phyloP scores from a whole-genome alignment of 2,797 vertebrate species.

The Somateria mollissima region DNA sequence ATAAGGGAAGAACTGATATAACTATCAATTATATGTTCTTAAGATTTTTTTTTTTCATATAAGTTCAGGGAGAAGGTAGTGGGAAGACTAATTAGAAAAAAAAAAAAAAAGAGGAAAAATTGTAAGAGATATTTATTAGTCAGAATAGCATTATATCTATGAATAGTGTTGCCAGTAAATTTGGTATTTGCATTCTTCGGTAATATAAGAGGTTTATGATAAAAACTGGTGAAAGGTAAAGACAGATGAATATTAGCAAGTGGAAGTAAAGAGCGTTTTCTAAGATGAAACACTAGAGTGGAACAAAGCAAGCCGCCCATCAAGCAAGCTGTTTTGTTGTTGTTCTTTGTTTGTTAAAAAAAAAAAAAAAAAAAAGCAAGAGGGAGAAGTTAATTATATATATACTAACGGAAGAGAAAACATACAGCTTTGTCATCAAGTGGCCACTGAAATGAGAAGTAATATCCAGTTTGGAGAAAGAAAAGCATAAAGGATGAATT shows the following conservation, averaged over 20 bases:
- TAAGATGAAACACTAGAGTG: neutral
- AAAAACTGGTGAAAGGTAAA: conserved; percentile 14
- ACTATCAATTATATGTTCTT: conserved; percentile 45
- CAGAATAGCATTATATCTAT: conserved; percentile 16
- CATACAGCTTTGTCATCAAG: neutral
- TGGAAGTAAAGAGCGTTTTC: neutral
- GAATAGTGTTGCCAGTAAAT: conserved; percentile 25
- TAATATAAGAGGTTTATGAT: neutral
- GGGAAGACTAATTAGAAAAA: conserved; percentile 65
- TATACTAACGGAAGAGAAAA: neutral
- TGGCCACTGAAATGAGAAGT: neutral
- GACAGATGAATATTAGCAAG: neutral
- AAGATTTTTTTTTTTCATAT: neutral
- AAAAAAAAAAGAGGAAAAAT: neutral
- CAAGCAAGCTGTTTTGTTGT: neutral
- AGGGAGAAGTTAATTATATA: neutral
- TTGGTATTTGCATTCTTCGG: conserved; percentile 14
- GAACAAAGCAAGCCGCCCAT: neutral
- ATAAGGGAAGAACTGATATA: conserved; percentile 9
- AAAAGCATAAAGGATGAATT: neutral
- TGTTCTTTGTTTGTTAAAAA: no score
- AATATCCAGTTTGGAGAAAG: neutral
- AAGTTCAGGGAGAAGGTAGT: conserved; percentile 15
- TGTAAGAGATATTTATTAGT: conserved; percentile 41
- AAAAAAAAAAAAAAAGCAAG: neutral